These are phyloP conservation scores for Pecten maximus DNA, from an alignment of 2,888 invertebrate genomes.

Conservation along the genomic window DNA sequence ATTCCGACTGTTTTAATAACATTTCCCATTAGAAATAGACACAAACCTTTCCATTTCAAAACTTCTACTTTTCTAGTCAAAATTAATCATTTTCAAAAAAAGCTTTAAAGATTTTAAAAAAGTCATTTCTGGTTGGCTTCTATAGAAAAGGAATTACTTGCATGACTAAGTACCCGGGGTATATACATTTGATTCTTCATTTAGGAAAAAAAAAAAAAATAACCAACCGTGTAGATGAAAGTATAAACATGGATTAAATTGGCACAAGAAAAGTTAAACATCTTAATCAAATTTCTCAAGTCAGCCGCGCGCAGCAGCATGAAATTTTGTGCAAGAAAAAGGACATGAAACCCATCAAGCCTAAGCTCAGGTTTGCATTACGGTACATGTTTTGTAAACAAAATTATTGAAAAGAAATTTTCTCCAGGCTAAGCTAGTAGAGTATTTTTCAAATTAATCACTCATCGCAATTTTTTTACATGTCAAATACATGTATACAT, in stretches of 20 bases:
- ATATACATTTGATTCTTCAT: too few species aligned
- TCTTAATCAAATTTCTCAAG: too few species aligned
- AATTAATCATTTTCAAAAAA: not conserved
- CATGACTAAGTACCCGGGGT: too few species aligned
- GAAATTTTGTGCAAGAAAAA: not conserved
- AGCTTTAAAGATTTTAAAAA: not conserved
- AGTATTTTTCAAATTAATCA: not conserved
- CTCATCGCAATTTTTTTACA: not conserved
- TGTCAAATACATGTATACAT: too few species aligned
- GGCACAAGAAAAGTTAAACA: too few species aligned
- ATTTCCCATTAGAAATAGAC: not conserved
- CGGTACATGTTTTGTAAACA: too few species aligned
- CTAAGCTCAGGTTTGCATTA: not conserved
- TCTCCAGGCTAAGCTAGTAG: not conserved
- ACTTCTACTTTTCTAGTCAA: not conserved
- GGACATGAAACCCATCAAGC: not conserved
- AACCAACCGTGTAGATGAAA: too few species aligned
- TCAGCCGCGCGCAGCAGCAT: too few species aligned
- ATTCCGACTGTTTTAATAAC: not conserved
- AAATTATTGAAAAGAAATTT: not conserved
- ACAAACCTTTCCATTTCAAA: not conserved
- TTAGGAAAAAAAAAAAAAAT: too few species aligned
- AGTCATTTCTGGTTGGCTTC: not conserved
- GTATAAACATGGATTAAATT: too few species aligned
- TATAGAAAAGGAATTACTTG: not conserved